Percentiles rank a stretch among this genome's conserved stretches.
phyloP scores from a whole-genome alignment of 2,888 invertebrate genomes.

The Euplagia quadripunctaria region DNA sequence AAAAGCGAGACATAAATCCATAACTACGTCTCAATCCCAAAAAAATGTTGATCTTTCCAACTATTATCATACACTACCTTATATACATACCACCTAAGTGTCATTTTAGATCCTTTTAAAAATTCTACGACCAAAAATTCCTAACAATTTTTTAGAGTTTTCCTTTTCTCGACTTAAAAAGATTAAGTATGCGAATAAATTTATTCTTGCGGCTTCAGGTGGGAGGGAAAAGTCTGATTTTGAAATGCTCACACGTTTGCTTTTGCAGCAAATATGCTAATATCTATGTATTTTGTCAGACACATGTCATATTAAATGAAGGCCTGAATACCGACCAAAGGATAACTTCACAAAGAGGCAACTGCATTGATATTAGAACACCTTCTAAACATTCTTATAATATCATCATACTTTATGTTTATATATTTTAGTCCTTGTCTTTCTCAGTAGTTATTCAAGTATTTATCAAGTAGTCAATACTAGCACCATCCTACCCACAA shows the following conservation, averaged over 20 bases:
- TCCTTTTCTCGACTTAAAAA: slow-evolving; percentile 44
- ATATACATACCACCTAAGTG: no score
- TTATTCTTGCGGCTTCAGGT: slow-evolving; percentile 57
- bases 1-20: no score
- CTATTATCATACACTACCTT: no score
- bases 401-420: not conserved
- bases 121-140: not conserved
- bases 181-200: slow-evolving; percentile 61
- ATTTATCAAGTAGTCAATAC: not conserved
- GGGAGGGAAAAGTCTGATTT: slow-evolving; percentile 55
- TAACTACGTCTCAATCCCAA: no score
- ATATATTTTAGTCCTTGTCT: not conserved
- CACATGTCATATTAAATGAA: slow-evolving; percentile 14
- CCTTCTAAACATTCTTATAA: not conserved
- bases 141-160: slow-evolving; percentile 35
- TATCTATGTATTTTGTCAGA: slow-evolving; percentile 38
- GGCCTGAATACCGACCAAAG: not conserved
- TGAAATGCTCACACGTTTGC: slow-evolving; percentile 57
- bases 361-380: no score
- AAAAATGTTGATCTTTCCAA: no score
- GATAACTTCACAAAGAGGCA: not conserved
- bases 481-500: not conserved
- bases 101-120: not conserved
- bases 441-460: not conserved
- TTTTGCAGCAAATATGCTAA: slow-evolving; percentile 49